Evolutionary conservation across 2,113 vertebrate species (phyloP).

Genomic region (Percina caprodes): DNA sequence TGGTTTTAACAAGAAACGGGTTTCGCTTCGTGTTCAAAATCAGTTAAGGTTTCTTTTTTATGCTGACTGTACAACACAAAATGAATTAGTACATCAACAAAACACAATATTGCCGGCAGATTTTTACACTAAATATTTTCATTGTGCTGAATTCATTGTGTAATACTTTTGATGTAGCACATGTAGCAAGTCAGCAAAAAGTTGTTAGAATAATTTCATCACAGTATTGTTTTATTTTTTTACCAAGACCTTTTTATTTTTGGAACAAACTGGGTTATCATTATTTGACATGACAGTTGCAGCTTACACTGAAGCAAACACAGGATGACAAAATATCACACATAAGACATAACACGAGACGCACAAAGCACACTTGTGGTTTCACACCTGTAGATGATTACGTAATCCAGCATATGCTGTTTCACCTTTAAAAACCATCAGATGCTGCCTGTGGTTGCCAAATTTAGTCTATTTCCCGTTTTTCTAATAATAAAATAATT

Average conservation of each 20-base stretch:
- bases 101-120: background rate
- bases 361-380: slow-evolving; percentile 56
- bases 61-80: slow-evolving; percentile 66
- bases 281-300: background rate
- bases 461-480: slow-evolving; percentile 10
- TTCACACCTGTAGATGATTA: slow-evolving; percentile 64
- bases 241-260: background rate
- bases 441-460: no score
- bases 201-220: background rate
- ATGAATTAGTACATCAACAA: slow-evolving; percentile 4
- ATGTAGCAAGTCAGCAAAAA: background rate
- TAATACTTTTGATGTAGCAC: background rate
- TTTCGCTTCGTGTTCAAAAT: slow-evolving; percentile 80
- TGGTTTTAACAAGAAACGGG: slow-evolving; percentile 87
- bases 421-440: slow-evolving; percentile 28
- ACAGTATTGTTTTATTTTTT: accelerated
- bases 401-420: slow-evolving; percentile 8
- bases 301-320: slow-evolving; percentile 1
- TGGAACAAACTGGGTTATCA: background rate
- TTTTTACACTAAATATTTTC: background rate
- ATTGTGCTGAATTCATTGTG: background rate
- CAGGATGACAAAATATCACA: background rate
- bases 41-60: slow-evolving; percentile 73
- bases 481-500: background rate
- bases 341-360: background rate